Evolutionary conservation across 1,140 invertebrate species (phyloP).

Genomic region (Chironomus tepperi): DNA sequence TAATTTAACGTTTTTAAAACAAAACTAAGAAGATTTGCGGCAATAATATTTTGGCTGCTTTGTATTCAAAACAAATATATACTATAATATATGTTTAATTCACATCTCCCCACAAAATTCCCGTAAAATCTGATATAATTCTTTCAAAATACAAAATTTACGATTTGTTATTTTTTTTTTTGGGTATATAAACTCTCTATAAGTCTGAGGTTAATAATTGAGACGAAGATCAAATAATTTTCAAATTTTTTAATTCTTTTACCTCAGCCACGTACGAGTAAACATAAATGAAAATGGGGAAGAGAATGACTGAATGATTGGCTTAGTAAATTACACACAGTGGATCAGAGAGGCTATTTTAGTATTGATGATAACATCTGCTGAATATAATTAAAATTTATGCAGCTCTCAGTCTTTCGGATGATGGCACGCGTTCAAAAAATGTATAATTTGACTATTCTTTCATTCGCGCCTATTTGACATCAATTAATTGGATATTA

Average conservation of each 20-base stretch:
- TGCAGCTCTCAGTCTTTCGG: not conserved
- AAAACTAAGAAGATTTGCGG: not conserved
- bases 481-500: too few species aligned
- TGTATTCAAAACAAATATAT: not conserved
- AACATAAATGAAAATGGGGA: not conserved
- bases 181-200: not conserved
- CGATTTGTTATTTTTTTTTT: slow-evolving; percentile 24
- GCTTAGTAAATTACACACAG: too few species aligned
- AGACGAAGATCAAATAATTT: slow-evolving; percentile 23
- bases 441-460: not conserved
- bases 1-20: too few species aligned
- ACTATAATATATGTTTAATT: too few species aligned
- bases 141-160: slow-evolving; percentile 9
- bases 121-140: too few species aligned
- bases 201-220: slow-evolving; percentile 13
- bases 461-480: too few species aligned
- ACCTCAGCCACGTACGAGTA: too few species aligned
- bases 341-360: too few species aligned
- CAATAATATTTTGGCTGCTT: not conserved
- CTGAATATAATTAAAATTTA: not conserved
- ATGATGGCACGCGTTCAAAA: not conserved
- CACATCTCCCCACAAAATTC: too few species aligned
- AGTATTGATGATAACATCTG: not conserved
- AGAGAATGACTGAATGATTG: not conserved
- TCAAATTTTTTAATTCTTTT: not conserved